Evolutionary conservation across 35 echinoderm and acorn worm species (phyloP), one percentile per base, ranked within the genome.

Genomic region (Acanthaster planci): DNA sequence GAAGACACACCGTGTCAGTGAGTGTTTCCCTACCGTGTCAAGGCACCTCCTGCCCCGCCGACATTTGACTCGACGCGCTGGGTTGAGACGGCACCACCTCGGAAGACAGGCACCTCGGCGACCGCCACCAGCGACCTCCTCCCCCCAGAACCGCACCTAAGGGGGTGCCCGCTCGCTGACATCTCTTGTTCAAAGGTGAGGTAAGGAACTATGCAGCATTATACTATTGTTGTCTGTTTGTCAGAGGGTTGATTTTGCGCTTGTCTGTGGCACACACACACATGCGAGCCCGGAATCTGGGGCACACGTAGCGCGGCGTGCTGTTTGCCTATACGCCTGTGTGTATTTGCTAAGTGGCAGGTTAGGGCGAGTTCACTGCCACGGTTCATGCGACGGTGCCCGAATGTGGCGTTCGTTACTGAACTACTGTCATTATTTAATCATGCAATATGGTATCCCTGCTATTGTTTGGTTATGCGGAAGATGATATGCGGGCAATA

Each of bases 151-250:
- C 64, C 64, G 64, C 22, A 8, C 18, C 64, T 72, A 31, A 72
- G 64, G 64, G 34, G 64, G 64, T 72, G 23, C 64, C 64, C 64
- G 23, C 64, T 29, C 2, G 64, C 64, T 72, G 64, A 72, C 64
- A 72, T 72, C 64, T 26, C 64, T 10, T 29, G 64, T 72, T 72
- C 64, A 72, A 72, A 72, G 64, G 64, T 72, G 64, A 72, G 64
- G 34, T 26, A 72, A 72, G 64, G 18, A 19, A 31, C 23, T 14
- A 72, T 72, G 23, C 10, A 72, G 64, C 64, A 72, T 47, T 47
- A 12, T 47, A 72, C 64, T 26, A 72, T 29, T 72, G 64, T 72
- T 72, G 64, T 10, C 64, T 34, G 4, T 47, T 47, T 47, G 10
- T 72, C 18, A 72, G 64, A 26, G 26, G 64, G 26, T 72, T 72